Evolutionary conservation across 2,888 invertebrate species (phyloP), one percentile per base, ranked within the genome.

Genomic region (Luperina nickerlii): DNA sequence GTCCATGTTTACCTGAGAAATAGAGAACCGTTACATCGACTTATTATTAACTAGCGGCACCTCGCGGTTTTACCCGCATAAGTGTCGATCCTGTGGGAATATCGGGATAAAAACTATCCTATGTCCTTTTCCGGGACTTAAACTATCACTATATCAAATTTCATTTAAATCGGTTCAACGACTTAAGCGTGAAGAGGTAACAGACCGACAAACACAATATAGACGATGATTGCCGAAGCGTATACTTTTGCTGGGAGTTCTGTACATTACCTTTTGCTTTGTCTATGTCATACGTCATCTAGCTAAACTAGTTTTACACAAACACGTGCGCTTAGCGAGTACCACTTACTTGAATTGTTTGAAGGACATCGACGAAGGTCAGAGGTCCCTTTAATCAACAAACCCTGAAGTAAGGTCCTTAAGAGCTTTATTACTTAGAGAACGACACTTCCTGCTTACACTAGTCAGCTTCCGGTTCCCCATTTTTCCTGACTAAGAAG

Each of bases 1-100:
- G 93, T 99, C 99, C 91, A 99, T 99, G 89, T 98, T 98, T 18
- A 98, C 98, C 98, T 98, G 85, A 2, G n/a, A 4, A 63, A 38
- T 38, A 62, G 38, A 38, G 11, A 6, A 38, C 18, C n/a, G 38
- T n/a, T 45, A 45, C n/a, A 24, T 65, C 9, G 5, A 20, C 0
- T 65, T 65, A 65, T 38, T 24, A 11, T 4, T 32, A 45, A 45
- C 45, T 45, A 45, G 2, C 38, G 6, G 6, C 6, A 6, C 38
- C 38, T 38, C 38, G 38, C 38, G 38, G 38, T 38, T 38, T 38
- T 38, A 38, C 38, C 38, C 38, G 38, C 38, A 38, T 38, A 38
- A 38, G 7, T 38, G 6, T 38, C 38, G 6, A 38, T 38, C 5
- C 38, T 38, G 38, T 38, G 38, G 38, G 38, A 38, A 38, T 38